Evolutionary conservation across 2,797 vertebrate genomes (phyloP).

Genomic region (Halcyon chelicuti): DNA sequence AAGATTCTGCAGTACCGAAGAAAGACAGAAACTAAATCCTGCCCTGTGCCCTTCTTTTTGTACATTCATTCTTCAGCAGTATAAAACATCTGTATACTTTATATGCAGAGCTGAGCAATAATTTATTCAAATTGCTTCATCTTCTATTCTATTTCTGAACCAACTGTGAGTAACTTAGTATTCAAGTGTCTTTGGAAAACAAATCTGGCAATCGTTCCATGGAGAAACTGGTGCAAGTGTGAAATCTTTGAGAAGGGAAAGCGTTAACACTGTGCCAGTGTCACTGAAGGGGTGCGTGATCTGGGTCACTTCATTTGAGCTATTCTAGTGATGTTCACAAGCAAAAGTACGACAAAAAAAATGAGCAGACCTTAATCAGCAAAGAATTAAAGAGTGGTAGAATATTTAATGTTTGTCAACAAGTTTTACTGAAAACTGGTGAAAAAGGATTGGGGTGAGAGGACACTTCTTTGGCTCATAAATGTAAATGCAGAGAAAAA

Average conservation of each 20-base stretch:
- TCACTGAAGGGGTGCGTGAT: not conserved
- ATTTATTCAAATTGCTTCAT: slow-evolving; percentile 44
- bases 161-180: slow-evolving; percentile 13
- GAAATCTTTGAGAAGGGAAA: not conserved
- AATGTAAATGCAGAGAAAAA: not conserved
- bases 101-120: slow-evolving; percentile 25
- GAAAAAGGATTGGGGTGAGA: not conserved
- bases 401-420: not conserved
- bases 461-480: not conserved
- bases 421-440: not conserved
- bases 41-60: not conserved
- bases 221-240: not conserved
- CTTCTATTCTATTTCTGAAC: slow-evolving; percentile 43
- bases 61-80: not conserved
- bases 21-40: not conserved
- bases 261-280: not conserved
- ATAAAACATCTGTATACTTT: slow-evolving; percentile 28
- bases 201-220: not conserved
- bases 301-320: not conserved
- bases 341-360: not conserved
- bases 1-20: not conserved
- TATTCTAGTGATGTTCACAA: not conserved
- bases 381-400: not conserved
- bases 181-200: slow-evolving; percentile 27
- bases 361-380: not conserved